Conservation (phyloP, 2,113 vertebrate genomes). For the Empidonax alnorum region DNA sequence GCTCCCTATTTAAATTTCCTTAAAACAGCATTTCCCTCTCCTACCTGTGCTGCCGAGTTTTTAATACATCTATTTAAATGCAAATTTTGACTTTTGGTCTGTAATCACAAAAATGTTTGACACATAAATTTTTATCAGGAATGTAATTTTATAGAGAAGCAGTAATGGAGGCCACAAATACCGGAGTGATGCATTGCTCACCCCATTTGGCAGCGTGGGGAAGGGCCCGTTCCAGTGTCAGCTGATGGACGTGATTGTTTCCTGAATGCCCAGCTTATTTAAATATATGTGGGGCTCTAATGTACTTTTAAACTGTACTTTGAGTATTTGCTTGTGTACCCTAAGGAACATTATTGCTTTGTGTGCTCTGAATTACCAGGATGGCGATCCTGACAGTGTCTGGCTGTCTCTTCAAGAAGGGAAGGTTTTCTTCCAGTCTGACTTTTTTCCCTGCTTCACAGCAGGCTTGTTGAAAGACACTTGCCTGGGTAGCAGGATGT, state of each 20-base stretch:
- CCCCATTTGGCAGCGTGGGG: background rate
- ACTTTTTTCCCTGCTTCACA: background rate
- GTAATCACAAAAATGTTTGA: conserved; percentile 78
- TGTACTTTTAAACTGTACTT: background rate
- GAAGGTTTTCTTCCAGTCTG: background rate
- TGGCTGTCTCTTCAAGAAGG: background rate
- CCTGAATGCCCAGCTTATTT: background rate
- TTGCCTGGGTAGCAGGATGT: background rate
- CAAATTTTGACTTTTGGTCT: conserved; percentile 82
- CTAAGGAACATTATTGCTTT: background rate
- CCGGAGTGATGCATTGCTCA: background rate
- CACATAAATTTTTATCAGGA: conserved; percentile 79
- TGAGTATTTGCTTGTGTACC: background rate
- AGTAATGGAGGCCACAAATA: conserved; percentile 40
- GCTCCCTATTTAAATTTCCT: conserved; percentile 46
- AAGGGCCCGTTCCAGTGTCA: background rate
- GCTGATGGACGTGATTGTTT: background rate
- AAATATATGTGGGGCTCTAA: background rate
- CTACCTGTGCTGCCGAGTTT: conserved; percentile 62
- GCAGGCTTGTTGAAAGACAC: background rate
- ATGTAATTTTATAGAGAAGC: conserved; percentile 67
- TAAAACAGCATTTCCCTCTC: conserved; percentile 52
- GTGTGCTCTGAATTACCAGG: background rate
- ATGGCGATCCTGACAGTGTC: background rate
- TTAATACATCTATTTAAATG: conserved; percentile 84